phyloP scores from a whole-genome alignment of 2,797 vertebrate species.

The Darevskia nairensis region DNA sequence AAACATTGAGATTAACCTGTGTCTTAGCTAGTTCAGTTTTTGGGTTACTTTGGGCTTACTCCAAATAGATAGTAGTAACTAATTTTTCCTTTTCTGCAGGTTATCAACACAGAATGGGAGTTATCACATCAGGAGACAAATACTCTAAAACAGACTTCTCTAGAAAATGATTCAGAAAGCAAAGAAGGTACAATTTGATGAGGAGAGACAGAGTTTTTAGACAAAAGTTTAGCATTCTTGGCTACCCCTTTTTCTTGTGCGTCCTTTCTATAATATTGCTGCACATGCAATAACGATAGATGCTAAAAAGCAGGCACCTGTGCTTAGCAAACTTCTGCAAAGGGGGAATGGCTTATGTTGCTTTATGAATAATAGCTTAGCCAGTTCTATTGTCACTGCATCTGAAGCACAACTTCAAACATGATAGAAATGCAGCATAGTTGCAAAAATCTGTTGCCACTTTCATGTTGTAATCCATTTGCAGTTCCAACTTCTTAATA shows the following conservation, averaged over 20 bases:
- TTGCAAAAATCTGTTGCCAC: neutral
- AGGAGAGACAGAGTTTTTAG: neutral
- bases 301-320: neutral
- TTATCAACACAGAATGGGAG: conserved; percentile 44
- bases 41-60: conserved; percentile 34
- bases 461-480: neutral
- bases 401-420: neutral
- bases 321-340: too few species aligned
- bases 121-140: conserved; percentile 38
- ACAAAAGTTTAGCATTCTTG: too few species aligned
- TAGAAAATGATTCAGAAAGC: conserved; percentile 55
- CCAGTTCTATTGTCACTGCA: conserved; percentile 5
- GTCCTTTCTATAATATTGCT: neutral
- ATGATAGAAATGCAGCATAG: neutral
- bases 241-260: neutral
- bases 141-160: conserved; percentile 33
- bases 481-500: neutral
- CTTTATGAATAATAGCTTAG: neutral
- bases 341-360: too few species aligned
- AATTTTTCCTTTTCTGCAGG: conserved; percentile 50
- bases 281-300: neutral
- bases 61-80: neutral
- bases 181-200: conserved; percentile 57
- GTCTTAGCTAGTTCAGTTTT: conserved; percentile 1
- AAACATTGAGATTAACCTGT: neutral